Percentiles rank a stretch among this genome's conserved stretches.
These are phyloP conservation scores for Bombus confusus DNA, from an alignment of 1,140 invertebrate species.

Conservation along the genomic window DNA sequence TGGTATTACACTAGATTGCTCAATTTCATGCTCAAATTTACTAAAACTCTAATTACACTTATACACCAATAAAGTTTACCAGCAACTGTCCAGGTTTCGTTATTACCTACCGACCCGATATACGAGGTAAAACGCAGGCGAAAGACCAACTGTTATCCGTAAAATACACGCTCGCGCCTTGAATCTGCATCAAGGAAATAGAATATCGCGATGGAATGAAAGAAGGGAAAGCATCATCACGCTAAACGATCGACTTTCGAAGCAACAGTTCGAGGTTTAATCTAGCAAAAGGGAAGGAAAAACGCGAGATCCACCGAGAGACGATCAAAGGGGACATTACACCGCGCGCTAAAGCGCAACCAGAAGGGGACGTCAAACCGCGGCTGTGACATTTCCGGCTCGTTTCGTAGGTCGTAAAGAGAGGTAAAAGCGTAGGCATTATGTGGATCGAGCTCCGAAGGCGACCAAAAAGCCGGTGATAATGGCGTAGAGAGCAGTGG, in stretches of 20 bases:
- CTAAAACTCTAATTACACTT: background rate
- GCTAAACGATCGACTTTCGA: background rate
- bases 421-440: constrained; percentile 32
- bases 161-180: background rate
- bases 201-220: background rate
- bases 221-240: background rate
- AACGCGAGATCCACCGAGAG: background rate
- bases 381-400: constrained; percentile 30
- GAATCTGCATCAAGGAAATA: background rate
- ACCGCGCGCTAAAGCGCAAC: background rate
- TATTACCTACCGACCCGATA: background rate
- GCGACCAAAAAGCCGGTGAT: constrained; percentile 38
- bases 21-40: background rate
- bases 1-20: background rate
- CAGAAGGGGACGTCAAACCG: constrained; percentile 7
- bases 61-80: background rate
- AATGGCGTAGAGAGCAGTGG: constrained; percentile 8
- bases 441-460: constrained; percentile 27
- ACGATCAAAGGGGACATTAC: constrained; percentile 35
- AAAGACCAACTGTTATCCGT: background rate
- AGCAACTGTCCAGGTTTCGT: background rate
- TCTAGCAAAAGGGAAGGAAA: background rate
- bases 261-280: constrained; percentile 24
- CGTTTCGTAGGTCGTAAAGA: constrained; percentile 23
- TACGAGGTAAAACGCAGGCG: too few relatives aligned